Evolutionary conservation across 2,113 vertebrate genomes (phyloP).

Genomic region (Anseranas semipalmata): DNA sequence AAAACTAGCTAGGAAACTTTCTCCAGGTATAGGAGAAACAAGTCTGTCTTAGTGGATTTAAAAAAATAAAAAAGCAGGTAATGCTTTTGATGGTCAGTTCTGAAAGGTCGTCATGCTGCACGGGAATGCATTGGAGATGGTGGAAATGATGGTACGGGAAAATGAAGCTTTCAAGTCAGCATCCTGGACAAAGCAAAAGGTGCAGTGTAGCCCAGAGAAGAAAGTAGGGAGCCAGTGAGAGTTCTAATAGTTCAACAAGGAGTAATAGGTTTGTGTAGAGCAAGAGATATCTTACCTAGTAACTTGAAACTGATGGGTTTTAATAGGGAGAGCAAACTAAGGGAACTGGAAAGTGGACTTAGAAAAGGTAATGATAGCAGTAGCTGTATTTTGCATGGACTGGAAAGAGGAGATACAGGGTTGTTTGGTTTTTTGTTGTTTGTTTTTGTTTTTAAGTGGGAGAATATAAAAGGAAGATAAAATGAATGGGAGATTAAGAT

Average conservation of each 20-base stretch:
- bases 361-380: not conserved
- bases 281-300: not conserved
- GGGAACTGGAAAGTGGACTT: not conserved
- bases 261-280: not conserved
- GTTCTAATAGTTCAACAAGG: not conserved
- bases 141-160: not conserved
- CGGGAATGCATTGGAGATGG: not conserved
- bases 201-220: not conserved
- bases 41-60: not conserved
- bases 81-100: not conserved
- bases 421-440: not conserved
- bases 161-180: not conserved
- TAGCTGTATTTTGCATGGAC: not conserved
- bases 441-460: not conserved
- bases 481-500: not conserved
- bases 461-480: not conserved
- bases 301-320: not conserved
- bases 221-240: not conserved
- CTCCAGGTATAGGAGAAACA: not conserved
- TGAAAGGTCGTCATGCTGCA: not conserved
- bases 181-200: not conserved
- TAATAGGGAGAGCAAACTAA: not conserved
- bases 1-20: conserved; percentile 11
- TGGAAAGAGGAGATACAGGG: not conserved
- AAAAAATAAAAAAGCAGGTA: not conserved